Base-by-base conservation (phyloP, 2,797 vertebrate species). In the Dromococcyx pavoninus region DNA sequence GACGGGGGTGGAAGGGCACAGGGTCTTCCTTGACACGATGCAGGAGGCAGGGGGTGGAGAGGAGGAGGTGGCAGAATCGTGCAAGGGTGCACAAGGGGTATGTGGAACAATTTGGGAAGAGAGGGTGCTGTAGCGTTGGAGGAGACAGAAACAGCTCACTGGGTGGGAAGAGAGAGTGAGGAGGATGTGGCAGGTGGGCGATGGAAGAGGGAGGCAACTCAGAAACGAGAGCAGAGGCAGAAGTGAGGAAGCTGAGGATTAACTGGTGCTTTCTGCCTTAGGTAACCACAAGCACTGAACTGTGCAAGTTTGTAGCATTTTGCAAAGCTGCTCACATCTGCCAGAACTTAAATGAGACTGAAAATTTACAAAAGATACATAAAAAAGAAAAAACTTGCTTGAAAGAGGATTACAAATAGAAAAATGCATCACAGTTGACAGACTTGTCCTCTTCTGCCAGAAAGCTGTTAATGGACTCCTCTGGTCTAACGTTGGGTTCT, bases 151-250 rank as follows among this genome's bases (percentile, higher is more conserved):
- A 69, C 50, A 80, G 81, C 86, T 93, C 54, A 5, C 50, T 66
- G 58, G 44, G 48, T 91, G 79, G 79, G 86, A 73, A 50, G 89
- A 76, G 44, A 13, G 60, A 62, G 30, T 0, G 5, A 90, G 80
- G 89, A 86, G 83, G 80, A 93, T 86, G 89, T 88, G 83, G 85
- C 44, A 46, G 76, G 91, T 91, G 86, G 76, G 79, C 4, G 80
- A 41, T 27, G 62, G 53, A 43, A 79, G 48, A 67, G 56, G 91
- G 60, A 91, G 74, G 88, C 33, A 66, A 30, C 48, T 92, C 83
- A 86, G 73, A 75, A 77, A 37, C 51, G 61, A 75, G 65, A 80
- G 71, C 5, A 18, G 65, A 94, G 91, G 83, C 72, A 89, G 57
- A 87, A 85, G 72, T 67, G 74, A 91, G 75, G 66, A 83, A 69